These are phyloP conservation scores for Halocaridina rubra DNA, from an alignment of 2,888 invertebrate species.

Conservation along the genomic window DNA sequence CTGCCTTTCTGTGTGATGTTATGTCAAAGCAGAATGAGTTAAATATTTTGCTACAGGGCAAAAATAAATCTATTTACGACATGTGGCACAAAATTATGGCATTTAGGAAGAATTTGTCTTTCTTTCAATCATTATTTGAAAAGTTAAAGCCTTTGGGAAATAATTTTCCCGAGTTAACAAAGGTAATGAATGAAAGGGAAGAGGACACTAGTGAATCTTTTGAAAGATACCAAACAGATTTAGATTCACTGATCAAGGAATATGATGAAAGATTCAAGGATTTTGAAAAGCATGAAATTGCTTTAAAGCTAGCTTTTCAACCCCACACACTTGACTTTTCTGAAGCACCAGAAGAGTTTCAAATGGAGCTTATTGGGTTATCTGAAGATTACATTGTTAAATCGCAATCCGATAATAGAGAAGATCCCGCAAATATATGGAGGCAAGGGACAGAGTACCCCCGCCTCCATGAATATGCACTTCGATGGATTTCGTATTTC, in stretches of 20 bases:
- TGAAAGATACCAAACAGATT: slow-evolving; percentile 18
- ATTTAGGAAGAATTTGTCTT: slow-evolving; percentile 9
- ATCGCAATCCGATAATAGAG: not conserved
- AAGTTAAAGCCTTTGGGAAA: not conserved
- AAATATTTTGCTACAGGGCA: slow-evolving; percentile 18
- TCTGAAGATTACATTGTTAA: not conserved
- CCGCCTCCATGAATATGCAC: not conserved
- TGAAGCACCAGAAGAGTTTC: not conserved
- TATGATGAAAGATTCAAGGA: not conserved
- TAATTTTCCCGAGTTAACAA: not conserved
- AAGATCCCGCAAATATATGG: not conserved
- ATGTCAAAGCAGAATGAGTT: slow-evolving; percentile 25
- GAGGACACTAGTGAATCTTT: not conserved
- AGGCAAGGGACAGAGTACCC: not conserved
- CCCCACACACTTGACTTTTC: not conserved
- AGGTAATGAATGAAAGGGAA: not conserved
- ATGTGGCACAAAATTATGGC: slow-evolving; percentile 23
- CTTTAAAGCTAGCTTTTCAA: not conserved
- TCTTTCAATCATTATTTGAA: not conserved
- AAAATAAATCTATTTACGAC: slow-evolving; percentile 18
- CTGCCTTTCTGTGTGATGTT: slow-evolving; percentile 30
- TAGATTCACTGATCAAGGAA: slow-evolving; percentile 24
- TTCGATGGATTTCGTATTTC: not conserved
- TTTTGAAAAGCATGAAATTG: not conserved
- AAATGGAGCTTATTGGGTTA: not conserved